Percentiles rank a stretch among this genome's conserved stretches.
Evolutionary conservation across 2,797 vertebrate species (phyloP).

Genomic region (Tenualosa ilisha): DNA sequence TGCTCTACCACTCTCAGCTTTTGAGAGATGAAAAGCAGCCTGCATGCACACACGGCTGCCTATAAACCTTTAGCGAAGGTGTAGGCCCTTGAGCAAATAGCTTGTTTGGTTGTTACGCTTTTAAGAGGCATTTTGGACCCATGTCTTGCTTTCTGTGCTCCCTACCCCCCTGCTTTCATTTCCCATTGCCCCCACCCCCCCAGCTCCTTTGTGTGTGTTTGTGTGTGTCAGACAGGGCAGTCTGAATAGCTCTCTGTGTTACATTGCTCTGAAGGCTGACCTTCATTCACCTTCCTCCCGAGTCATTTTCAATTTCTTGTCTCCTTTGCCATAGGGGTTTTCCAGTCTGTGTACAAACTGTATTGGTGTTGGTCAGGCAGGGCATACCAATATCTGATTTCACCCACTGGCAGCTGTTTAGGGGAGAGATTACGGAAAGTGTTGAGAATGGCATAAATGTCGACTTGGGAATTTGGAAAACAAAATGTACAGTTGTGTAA

Average conservation of each 20-base stretch:
- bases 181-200: conserved; percentile 26
- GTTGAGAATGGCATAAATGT: neutral
- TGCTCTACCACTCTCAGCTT: neutral
- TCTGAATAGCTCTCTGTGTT: neutral
- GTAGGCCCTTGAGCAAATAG: conserved; percentile 4
- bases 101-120: neutral
- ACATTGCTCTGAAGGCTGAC: neutral
- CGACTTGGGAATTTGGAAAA: no score
- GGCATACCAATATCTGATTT: neutral
- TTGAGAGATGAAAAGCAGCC: neutral
- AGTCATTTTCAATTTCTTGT: neutral
- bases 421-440: neutral
- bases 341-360: neutral
- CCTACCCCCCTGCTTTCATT: neutral
- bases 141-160: neutral
- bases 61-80: neutral
- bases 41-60: neutral
- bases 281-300: neutral
- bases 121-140: neutral
- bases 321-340: neutral
- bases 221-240: neutral
- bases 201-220: neutral
- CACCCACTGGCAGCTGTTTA: neutral
- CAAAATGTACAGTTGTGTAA: no score
- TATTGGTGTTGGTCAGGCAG: neutral